phyloP scores from a whole-genome alignment of 1,140 invertebrate genomes.

The Platyscapa corneri region DNA sequence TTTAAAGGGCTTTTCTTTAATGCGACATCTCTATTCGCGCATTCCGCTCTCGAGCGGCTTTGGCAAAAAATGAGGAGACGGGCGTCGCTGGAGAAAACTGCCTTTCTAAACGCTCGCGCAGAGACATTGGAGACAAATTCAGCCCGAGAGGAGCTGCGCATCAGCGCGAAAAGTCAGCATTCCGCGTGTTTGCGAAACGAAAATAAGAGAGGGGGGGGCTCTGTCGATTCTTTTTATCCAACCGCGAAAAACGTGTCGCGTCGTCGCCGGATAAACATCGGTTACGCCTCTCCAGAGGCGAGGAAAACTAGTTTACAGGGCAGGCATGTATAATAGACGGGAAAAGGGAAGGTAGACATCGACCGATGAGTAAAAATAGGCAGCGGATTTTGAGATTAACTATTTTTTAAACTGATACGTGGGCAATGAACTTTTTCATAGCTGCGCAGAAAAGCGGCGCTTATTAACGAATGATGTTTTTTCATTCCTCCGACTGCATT shows the following conservation, averaged over 20 bases:
- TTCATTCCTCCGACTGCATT: neutral
- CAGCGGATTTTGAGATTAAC: conserved; percentile 20
- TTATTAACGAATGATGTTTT: neutral
- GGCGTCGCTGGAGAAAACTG: neutral
- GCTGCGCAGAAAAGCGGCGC: neutral
- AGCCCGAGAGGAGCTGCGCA: neutral
- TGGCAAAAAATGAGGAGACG: neutral
- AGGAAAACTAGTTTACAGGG: conserved; percentile 37
- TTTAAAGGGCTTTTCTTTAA: neutral
- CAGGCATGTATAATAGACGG: neutral
- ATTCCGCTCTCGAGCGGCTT: too few relatives aligned
- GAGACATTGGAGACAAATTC: neutral
- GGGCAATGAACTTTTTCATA: conserved; percentile 12
- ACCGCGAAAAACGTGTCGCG: neutral
- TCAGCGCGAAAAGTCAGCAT: neutral
- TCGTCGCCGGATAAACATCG: conserved; percentile 25
- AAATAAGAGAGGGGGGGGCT: neutral
- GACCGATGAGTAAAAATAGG: neutral
- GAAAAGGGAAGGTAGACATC: neutral
- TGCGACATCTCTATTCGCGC: neutral
- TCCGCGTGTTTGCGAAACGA: neutral
- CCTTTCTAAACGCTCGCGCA: neutral
- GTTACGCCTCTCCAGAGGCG: neutral
- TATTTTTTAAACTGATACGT: conserved; percentile 27
- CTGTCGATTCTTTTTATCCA: neutral